Base-by-base conservation (phyloP, 2,888 invertebrate species). In the Limnephilus rhombicus region DNA sequence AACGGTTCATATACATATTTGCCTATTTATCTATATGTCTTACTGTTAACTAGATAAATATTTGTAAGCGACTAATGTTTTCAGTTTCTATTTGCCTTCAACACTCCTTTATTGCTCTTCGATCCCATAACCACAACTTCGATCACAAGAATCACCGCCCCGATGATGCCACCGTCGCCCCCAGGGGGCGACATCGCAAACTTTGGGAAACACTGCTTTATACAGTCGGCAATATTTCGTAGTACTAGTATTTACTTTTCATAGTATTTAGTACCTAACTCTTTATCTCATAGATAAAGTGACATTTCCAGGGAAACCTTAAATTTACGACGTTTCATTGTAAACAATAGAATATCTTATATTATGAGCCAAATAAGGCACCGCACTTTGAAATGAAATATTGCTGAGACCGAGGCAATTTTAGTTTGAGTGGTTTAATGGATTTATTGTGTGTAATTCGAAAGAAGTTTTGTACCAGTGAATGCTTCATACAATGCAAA, bases 231-330 rank as follows among this genome's bases (percentile, higher is more conserved):
- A 13, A 29, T 45, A 45, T 68, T 68, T 68, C n/a, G 49, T n/a
- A 24, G 68, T 68, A 49, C 49, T 31, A 31, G 31, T 31, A 31
- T 31, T 2, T 37, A 37, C 37, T 5, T 37, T 37, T 37, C 5
- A 5, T 37, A 37, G 37, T 37, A 37, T 3, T 37, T 37, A 37
- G 37, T 37, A 37, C n/a, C n/a, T 34, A 86, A 86, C 86, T 83
- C 83, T 83, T 86, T 86, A 86, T 86, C 86, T 24, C 41, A 2
- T 49, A 86, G 45, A 86, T 86, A 86, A 86, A 86, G 29, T 41
- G 41, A 29, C 45, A 86, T 45, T 86, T 86, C 86, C 45, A 86
- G 29, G 86, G 86, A 86, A 86, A 86, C 86, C 86, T 86, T 86
- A 49, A 86, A 86, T 86, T 86, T 86, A 86, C 15, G 49, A 86